phyloP scores from a whole-genome alignment of 2,113 vertebrate species.

The Spea multiplicata region DNA sequence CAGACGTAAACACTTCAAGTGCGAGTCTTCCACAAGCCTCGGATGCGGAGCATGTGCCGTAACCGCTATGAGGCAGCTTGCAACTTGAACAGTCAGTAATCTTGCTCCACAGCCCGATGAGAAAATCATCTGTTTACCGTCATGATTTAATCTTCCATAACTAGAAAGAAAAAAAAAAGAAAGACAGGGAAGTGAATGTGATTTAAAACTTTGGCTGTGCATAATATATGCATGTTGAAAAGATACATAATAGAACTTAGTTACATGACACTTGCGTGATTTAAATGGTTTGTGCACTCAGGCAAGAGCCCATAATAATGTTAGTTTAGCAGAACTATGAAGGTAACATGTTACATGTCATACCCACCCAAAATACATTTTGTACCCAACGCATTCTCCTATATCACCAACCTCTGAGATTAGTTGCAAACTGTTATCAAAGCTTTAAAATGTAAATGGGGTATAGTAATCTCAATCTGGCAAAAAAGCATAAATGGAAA shows the following conservation, averaged over 20 bases:
- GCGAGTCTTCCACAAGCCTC: constrained; percentile 60
- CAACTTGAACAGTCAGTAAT: constrained; percentile 51
- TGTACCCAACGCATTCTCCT: no score
- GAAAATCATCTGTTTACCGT: constrained; percentile 57
- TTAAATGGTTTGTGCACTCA: no score
- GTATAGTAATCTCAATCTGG: no score
- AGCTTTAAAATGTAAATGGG: no score
- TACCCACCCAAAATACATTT: no score
- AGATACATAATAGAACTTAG: background rate
- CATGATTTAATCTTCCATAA: constrained; percentile 99
- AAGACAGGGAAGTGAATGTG: background rate
- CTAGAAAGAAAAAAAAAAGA: constrained; percentile 62
- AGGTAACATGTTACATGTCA: no score
- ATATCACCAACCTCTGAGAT: no score
- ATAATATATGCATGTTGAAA: background rate
- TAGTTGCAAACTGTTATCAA: no score
- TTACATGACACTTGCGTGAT: background rate
- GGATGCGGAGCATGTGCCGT: constrained; percentile 62
- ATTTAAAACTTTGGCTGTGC: background rate
- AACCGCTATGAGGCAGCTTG: constrained; percentile 63
- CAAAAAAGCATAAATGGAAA: no score
- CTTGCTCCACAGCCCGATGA: constrained; percentile 53
- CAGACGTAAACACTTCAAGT: constrained; percentile 77
- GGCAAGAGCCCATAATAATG: no score
- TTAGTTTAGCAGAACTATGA: no score